Evolutionary conservation across 2,888 invertebrate species (phyloP), one percentile per base, ranked within the genome.

Genomic region (Pomacea canaliculata): DNA sequence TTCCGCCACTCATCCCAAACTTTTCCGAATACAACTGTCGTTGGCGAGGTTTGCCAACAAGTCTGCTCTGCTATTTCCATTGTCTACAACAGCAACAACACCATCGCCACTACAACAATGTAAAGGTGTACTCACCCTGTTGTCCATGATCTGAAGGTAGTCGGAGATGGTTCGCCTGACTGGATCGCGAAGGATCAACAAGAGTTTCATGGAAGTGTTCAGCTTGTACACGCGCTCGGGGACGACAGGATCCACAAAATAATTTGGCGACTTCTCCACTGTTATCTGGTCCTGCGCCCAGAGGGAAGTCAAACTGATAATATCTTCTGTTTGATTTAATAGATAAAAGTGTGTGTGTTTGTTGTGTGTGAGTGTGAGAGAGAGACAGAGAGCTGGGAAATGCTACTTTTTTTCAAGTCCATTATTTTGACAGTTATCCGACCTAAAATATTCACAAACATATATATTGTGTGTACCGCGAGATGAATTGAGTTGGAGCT

Each of bases 221-320:
- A 98, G 97, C 78, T 96, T 95, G 84, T 95, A 93, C 73, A 99
- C 96, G 80, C 98, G 93, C 91, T 96, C 96, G 13, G 98, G 97
- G 56, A 96, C 98, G 93, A 96, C 95, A 13, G 96, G 95, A 78
- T 96, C 96, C 65, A 97, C 96, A 92, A 98, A 98, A 92, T 98
- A 98, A 86, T 97, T 97, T 10, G 98, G 98, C 85, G 97, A 97
- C 92, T 99, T 99, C 91, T 99, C 98, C 86, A 97, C 96, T 76
- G 97, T 97, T 83, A 98, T 95, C 91, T 97, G 97, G 63, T 96
- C 96, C 95, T 76, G 72, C 5, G 10, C 7, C 37, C 0, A 68
- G 37, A 37, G 37, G 23, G 13, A 65, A 65, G 13, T 37, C 65
- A 65, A n/a, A 12, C 13, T 37, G 37, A 56, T 56, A 10, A 56